Percentiles rank a stretch among this genome's conserved stretches.
phyloP scores from a whole-genome alignment of 2,888 invertebrate species.

The Amphimallon solstitiale region DNA sequence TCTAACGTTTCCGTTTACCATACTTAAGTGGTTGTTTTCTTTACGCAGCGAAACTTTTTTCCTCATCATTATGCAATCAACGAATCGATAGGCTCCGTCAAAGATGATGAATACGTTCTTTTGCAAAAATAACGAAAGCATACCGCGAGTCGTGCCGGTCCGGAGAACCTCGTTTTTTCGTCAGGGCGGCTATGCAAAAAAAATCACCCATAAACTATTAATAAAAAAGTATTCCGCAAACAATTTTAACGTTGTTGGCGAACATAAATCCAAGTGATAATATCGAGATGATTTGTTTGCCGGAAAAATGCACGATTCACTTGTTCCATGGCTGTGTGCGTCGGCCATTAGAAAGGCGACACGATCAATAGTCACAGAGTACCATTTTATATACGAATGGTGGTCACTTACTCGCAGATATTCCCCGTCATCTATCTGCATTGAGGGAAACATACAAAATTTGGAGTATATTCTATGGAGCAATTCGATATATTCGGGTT shows the following conservation, averaged over 20 bases:
- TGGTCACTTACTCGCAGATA: neutral
- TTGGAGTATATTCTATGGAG: no score
- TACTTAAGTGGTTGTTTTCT: slow-evolving; percentile 33
- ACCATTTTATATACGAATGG: neutral
- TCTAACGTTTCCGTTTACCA: slow-evolving; percentile 25
- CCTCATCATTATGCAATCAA: slow-evolving; percentile 32
- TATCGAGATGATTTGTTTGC: slow-evolving; percentile 15
- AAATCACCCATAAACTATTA: slow-evolving; percentile 21
- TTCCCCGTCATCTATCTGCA: no score
- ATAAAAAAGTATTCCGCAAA: slow-evolving; percentile 3
- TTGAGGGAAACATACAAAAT: no score
- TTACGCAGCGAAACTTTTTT: slow-evolving; percentile 18
- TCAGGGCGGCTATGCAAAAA: slow-evolving; percentile 2
- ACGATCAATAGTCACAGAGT: neutral
- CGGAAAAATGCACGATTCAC: slow-evolving; percentile 8
- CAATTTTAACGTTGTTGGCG: slow-evolving; percentile 22
- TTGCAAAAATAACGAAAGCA: neutral
- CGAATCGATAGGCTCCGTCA: slow-evolving; percentile 31
- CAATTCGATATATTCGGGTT: no score
- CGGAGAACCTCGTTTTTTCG: neutral
- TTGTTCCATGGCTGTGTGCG: slow-evolving; percentile 5
- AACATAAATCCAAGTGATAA: slow-evolving; percentile 18
- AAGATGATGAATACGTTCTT: slow-evolving; percentile 27
- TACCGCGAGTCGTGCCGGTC: slow-evolving; percentile 1
- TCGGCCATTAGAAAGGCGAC: neutral